These are phyloP conservation scores for Stenichneumon culpator DNA, from an alignment of 2,888 invertebrate species.

Conservation along the genomic window DNA sequence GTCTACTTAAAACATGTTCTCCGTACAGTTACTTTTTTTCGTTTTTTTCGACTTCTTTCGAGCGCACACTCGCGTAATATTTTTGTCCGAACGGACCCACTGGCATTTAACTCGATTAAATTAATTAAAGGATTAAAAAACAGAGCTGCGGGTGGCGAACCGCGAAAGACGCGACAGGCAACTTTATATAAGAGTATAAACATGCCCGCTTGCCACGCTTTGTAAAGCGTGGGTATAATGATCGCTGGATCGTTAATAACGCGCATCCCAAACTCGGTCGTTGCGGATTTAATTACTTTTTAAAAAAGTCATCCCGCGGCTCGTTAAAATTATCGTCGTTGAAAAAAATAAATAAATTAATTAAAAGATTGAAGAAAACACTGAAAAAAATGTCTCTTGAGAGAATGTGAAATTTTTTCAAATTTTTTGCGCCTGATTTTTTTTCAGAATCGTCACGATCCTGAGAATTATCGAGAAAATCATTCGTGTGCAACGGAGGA, in stretches of 20 bases:
- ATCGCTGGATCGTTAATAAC: slow-evolving; percentile 51
- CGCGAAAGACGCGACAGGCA: slow-evolving; percentile 33
- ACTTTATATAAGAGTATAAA: slow-evolving; percentile 25
- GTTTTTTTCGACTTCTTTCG: background rate
- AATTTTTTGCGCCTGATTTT: background rate
- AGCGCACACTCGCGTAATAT: slow-evolving; percentile 20
- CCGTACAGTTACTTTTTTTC: slow-evolving; percentile 9
- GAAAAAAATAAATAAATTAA: background rate
- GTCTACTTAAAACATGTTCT: slow-evolving; percentile 22
- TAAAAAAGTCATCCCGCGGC: slow-evolving; percentile 1
- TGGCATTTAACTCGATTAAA: slow-evolving; percentile 45
- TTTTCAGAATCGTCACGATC: background rate
- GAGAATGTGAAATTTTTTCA: background rate
- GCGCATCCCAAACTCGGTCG: slow-evolving; percentile 21
- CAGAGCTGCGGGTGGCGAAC: slow-evolving; percentile 23
- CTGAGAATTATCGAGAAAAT: slow-evolving; percentile 6
- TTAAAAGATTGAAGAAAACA: background rate
- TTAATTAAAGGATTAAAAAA: slow-evolving; percentile 54
- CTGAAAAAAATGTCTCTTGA: background rate
- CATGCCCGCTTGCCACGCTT: background rate
- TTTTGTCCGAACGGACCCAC: slow-evolving; percentile 14
- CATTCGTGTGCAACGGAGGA: slow-evolving; percentile 23
- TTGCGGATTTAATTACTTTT: slow-evolving; percentile 48
- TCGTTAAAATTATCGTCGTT: slow-evolving; percentile 14
- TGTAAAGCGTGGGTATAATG: slow-evolving; percentile 18